A percentile compares a stretch with the other conserved stretches of the same genome.
These are phyloP conservation scores for Eulemur mongoz DNA, from an alignment of 2,797 vertebrate species.

Conservation along the genomic window DNA sequence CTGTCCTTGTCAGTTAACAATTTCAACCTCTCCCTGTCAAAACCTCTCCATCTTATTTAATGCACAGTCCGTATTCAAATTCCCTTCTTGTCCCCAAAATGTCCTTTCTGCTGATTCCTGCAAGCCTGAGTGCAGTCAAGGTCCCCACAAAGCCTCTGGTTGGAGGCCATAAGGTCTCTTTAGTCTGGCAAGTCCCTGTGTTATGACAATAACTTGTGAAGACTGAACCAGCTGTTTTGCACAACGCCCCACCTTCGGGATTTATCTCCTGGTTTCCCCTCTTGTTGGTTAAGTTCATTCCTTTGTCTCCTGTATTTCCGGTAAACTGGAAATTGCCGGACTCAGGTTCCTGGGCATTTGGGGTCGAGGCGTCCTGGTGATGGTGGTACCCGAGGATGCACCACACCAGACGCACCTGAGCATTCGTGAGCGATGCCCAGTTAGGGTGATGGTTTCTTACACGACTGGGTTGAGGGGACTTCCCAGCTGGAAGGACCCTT, in stretches of 20 bases:
- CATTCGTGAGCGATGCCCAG: neutral
- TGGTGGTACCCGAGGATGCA: rapidly evolving
- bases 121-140: rapidly evolving
- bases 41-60: neutral
- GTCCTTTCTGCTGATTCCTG: neutral
- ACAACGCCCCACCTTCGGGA: neutral
- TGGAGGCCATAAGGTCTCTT: neutral
- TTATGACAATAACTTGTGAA: neutral
- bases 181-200: neutral
- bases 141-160: neutral
- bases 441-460: neutral
- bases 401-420: rapidly evolving
- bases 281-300: neutral
- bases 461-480: no score
- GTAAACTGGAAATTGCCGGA: neutral
- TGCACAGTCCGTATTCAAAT: neutral
- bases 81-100: neutral
- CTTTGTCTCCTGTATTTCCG: neutral
- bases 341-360: rapidly evolving
- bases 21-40: neutral
- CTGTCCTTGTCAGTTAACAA: neutral
- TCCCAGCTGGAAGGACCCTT: neutral
- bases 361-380: rapidly evolving
- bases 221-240: neutral
- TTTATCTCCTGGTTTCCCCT: neutral